phyloP scores from a whole-genome alignment of 2,797 vertebrate genomes.

The Brachyalestes nurse region DNA sequence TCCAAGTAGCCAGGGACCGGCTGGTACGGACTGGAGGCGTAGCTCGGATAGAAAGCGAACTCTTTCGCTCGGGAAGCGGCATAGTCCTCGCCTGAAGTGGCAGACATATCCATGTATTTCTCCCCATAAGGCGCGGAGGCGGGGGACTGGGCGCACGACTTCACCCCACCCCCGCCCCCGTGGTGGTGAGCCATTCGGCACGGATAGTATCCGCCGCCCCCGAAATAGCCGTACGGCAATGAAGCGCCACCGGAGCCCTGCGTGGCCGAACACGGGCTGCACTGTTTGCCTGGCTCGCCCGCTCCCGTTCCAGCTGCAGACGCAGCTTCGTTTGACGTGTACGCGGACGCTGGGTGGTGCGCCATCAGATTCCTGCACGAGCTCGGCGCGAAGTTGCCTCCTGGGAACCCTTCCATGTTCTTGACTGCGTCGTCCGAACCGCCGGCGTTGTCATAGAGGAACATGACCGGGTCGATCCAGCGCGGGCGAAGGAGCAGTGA shows the following conservation, averaged over 20 bases:
- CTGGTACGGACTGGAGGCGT: slow-evolving; percentile 92
- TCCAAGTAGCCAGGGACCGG: slow-evolving; percentile 93
- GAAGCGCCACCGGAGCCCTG: slow-evolving; percentile 93
- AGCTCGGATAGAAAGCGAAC: slow-evolving; percentile 96
- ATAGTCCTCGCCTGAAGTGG: slow-evolving; percentile 88
- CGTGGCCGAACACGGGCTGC: slow-evolving; percentile 93
- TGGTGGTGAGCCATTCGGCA: slow-evolving; percentile 92
- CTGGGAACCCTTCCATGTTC: slow-evolving; percentile 91
- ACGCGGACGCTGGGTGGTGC: slow-evolving; percentile 88
- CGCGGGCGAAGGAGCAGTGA: slow-evolving; percentile 96
- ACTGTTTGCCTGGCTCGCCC: slow-evolving; percentile 93
- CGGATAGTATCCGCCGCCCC: slow-evolving; percentile 92
- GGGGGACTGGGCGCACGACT: slow-evolving; percentile 87
- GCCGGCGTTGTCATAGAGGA: slow-evolving; percentile 92
- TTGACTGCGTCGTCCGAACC: slow-evolving; percentile 91
- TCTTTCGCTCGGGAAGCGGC: slow-evolving; percentile 89
- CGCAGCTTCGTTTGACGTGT: slow-evolving; percentile 86
- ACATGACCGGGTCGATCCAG: slow-evolving; percentile 99
- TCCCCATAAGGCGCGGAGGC: slow-evolving; percentile 84
- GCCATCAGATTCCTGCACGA: slow-evolving; percentile 96
- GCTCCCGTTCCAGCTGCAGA: slow-evolving; percentile 76
- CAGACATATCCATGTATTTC: slow-evolving; percentile 94
- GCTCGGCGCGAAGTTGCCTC: slow-evolving; percentile 91
- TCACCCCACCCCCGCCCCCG: slow-evolving; percentile 82
- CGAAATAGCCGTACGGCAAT: slow-evolving; percentile 95